These are phyloP conservation scores for Drosophila punjabiensis DNA, from an alignment of 1,140 invertebrate genomes.

Conservation along the genomic window DNA sequence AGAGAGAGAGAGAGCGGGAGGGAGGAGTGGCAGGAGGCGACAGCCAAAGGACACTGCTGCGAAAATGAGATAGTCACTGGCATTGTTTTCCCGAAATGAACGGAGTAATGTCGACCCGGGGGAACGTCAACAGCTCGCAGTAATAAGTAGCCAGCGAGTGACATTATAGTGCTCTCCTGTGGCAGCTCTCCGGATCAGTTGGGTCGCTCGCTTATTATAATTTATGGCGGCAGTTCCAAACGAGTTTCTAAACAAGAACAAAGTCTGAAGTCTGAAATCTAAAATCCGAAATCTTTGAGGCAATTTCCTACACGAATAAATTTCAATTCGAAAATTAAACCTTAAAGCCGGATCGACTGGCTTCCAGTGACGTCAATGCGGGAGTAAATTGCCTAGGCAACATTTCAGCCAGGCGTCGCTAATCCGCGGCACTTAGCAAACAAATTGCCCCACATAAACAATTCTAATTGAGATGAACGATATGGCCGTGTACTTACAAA, in stretches of 20 bases:
- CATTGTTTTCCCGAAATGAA: constrained; percentile 77
- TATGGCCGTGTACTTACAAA: constrained; percentile 50
- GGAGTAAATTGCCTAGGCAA: constrained; percentile 41
- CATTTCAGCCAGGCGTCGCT: constrained; percentile 57
- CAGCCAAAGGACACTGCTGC: constrained; percentile 38
- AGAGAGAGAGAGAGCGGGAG: not conserved
- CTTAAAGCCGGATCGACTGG: constrained; percentile 31
- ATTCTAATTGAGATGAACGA: constrained; percentile 82
- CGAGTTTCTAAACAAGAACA: not conserved
- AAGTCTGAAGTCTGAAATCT: not conserved
- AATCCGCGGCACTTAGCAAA: constrained; percentile 75
- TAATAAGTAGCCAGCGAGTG: constrained; percentile 71
- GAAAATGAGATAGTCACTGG: constrained; percentile 75
- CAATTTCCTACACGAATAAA: constrained; percentile 48
- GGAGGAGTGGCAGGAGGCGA: not conserved
- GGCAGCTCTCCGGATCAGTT: constrained; percentile 23
- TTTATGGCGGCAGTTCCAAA: constrained; percentile 38
- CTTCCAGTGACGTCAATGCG: constrained; percentile 55
- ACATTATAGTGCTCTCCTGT: constrained; percentile 47
- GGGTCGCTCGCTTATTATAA: constrained; percentile 59
- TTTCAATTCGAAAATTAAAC: constrained; percentile 59
- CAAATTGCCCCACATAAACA: constrained; percentile 80
- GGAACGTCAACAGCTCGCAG: constrained; percentile 32
- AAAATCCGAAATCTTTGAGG: constrained; percentile 8
- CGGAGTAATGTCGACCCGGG: constrained; percentile 55